Evolutionary conservation across 2,797 vertebrate genomes (phyloP), one percentile per base, ranked within the genome.

Genomic region (Pangasius macronema): DNA sequence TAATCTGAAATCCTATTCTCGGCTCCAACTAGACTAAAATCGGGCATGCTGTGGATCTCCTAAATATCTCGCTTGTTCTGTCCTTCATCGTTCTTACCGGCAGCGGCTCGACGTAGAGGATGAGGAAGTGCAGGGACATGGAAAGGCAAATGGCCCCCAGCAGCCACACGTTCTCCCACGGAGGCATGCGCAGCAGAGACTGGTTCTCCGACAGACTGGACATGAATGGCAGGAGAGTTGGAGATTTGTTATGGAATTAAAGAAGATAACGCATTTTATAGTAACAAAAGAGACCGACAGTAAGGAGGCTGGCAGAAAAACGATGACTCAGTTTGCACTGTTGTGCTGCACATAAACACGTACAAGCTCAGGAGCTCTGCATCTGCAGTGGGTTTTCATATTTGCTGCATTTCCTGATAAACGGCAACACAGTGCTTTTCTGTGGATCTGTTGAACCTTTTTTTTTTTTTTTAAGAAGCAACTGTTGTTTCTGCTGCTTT

Each of bases 101-200:
- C 90, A 99, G 93, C 0, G 98, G 98, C 88, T 99, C 99, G 92
- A 99, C 99, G 0, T 99, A 99, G 92, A 99, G 97, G 94, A 99
- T 99, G 85, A 99, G 97, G 95, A 99, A 99, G 93, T 99, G 99
- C 65, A 99, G 97, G 2, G 98, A 99, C 99, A 99, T 99, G 91
- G 99, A 99, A 90, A 99, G 96, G 94, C 99, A 99, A 94, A 99
- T 99, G 88, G 99, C 97, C 33, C 98, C 98, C 94, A 99, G 96
- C 80, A 99, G 96, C 99, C 99, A 99, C 91, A 99, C 96, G 0
- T 99, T 99, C 91, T 99, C 98, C 98, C 99, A 99, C 0, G 99
- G 98, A 68, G 99, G 98, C 99, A 99, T 99, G 88, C 97, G 95
- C 91, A 99, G 93, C 93, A 99, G 93, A 67, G 99, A 99, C 93